phyloP scores from a whole-genome alignment of 2,888 invertebrate species.

The Aplocera efformata region DNA sequence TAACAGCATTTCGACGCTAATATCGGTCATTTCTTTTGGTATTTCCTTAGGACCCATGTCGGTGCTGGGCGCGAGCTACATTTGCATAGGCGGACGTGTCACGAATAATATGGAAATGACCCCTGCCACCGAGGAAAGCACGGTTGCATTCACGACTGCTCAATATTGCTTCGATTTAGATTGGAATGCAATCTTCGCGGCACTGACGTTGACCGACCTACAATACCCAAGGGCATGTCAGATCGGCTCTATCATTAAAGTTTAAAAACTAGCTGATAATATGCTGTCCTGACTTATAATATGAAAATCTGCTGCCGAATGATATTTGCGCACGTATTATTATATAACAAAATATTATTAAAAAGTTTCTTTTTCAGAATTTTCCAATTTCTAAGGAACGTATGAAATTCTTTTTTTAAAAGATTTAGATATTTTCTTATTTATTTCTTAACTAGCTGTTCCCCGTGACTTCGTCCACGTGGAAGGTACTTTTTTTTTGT shows the following conservation, averaged over 20 bases:
- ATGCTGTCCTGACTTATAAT: too few species aligned
- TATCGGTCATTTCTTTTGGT: constrained; percentile 16
- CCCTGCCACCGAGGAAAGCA: constrained; percentile 40
- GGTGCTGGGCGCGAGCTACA: constrained; percentile 42
- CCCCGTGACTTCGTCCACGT: too few species aligned
- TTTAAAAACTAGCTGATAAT: too few species aligned
- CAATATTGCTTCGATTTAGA: constrained; percentile 65
- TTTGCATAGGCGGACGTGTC: constrained; percentile 76
- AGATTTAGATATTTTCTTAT: too few species aligned
- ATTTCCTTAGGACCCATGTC: constrained; percentile 22
- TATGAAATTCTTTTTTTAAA: too few species aligned
- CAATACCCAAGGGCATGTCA: constrained; percentile 1
- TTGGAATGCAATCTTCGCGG: constrained; percentile 37
- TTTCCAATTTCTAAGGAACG: too few species aligned
- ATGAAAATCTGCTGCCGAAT: too few species aligned
- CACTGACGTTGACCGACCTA: constrained; percentile 12
- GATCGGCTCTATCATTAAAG: not conserved
- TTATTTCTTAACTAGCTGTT: too few species aligned
- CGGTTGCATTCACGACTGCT: constrained; percentile 38
- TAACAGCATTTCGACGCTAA: constrained; percentile 8
- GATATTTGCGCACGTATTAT: too few species aligned
- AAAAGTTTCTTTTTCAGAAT: too few species aligned
- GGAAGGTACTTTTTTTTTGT: too few species aligned
- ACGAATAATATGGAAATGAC: constrained; percentile 76
- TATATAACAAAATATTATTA: too few species aligned